Evolutionary conservation across 2,797 vertebrate genomes (phyloP), one percentile per base, ranked within the genome.

Genomic region (Myotis vivesi): DNA sequence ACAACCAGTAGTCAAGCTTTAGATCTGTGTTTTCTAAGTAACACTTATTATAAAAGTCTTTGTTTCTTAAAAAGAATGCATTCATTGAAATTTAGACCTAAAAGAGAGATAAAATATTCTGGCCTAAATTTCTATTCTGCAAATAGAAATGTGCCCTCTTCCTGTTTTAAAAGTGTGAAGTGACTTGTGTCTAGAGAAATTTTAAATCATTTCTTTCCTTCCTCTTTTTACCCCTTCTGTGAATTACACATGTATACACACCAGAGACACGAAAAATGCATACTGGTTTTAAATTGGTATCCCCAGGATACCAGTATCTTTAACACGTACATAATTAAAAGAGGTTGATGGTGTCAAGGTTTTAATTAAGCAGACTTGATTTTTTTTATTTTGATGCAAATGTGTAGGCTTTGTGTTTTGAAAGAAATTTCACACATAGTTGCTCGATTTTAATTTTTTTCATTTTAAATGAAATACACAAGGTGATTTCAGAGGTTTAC

Each of bases 361-460:
- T 97, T 68, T 97, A 98, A 98, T 98, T 98, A 98, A 97, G 97
- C 97, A 97, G 95, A 97, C 97, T 68, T 96, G 2, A 91, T 92
- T 95, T 93, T 95, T 97, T 97, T 97, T 95, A 96, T 93, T 95
- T 96, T 98, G 96, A 98, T 97, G 91, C 92, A 98, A 96, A 97
- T 98, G 96, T 95, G 80, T 88, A 92, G 92, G 94, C 84, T 96
- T 97, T 98, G 73, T 97, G 89, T 96, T 95, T 95, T 73, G 87
- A 96, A 97, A 96, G 59, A 89, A 92, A 41, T 25, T 76, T 8
- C 38, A 92, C 87, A 73, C 73, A 38, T 93, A 57, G 83, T 92
- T 97, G 28, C 55, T 93, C 59, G 1, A 53, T 64, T 95, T 85
- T 82, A 87, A 23, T 69, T 66, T 30, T 62, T 64, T 94, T 79